These are phyloP conservation scores for Bos indicus DNA, from an alignment of 2,113 vertebrate species.

Conservation along the genomic window DNA sequence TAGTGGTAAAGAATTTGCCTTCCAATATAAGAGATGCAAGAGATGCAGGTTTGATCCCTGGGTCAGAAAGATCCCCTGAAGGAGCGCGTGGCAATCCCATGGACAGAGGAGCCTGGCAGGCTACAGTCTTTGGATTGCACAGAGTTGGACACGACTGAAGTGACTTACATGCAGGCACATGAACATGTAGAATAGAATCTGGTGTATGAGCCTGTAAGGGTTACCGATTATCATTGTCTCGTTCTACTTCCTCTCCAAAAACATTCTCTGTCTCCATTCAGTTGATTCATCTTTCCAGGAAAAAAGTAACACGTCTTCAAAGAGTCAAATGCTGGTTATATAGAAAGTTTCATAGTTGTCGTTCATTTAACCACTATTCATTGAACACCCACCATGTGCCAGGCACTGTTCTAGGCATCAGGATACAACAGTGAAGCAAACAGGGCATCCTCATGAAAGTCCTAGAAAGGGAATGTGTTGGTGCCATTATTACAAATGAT, in stretches of 20 bases:
- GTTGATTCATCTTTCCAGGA: background rate
- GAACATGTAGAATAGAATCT: background rate
- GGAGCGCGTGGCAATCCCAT: background rate
- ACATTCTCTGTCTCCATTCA: background rate
- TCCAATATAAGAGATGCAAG: background rate
- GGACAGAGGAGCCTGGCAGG: background rate
- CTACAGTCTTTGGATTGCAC: background rate
- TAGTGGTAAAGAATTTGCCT: background rate
- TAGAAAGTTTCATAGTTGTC: background rate
- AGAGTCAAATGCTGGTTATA: background rate
- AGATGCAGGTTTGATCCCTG: background rate
- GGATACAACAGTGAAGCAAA: background rate
- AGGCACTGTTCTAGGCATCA: background rate
- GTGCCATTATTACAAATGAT: background rate
- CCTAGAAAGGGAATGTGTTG: background rate
- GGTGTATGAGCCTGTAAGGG: no score
- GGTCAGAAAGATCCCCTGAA: background rate
- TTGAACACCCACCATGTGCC: background rate
- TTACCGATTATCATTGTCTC: background rate
- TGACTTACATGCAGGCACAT: background rate
- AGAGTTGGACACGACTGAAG: background rate
- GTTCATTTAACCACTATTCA: background rate
- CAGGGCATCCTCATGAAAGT: background rate
- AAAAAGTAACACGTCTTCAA: background rate
- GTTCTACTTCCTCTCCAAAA: background rate